Percentiles rank a stretch among this genome's conserved stretches.
phyloP scores from a whole-genome alignment of 1,140 invertebrate species.

The Plodia interpunctella region DNA sequence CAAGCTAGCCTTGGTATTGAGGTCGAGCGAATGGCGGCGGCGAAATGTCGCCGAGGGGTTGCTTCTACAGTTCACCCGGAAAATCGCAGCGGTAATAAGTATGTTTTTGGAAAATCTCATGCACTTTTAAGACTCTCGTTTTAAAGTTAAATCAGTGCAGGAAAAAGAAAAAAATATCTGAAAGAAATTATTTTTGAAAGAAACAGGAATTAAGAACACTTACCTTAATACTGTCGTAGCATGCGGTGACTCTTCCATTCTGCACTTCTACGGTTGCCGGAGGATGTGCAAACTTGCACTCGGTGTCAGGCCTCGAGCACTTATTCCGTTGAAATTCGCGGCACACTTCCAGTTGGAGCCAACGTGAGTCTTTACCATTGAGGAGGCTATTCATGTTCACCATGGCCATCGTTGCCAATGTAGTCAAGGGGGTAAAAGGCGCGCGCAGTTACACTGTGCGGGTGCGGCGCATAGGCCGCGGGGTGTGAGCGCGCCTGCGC shows the following conservation, averaged over 20 bases:
- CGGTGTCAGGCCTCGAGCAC: conserved; percentile 98
- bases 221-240: conserved; percentile 99
- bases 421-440: conserved; percentile 38
- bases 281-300: conserved; percentile 99
- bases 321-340: conserved; percentile 99
- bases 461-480: conserved; percentile 69
- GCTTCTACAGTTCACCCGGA: conserved; percentile 34
- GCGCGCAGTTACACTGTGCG: conserved; percentile 61
- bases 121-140: neutral
- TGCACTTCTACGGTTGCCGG: conserved; percentile 99
- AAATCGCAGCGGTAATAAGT: conserved; percentile 31
- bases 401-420: conserved; percentile 86
- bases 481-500: conserved; percentile 57
- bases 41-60: conserved; percentile 51
- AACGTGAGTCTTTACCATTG: conserved; percentile 99
- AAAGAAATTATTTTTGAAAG: neutral
- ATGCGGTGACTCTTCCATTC: conserved; percentile 99
- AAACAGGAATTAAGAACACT: conserved; percentile 50
- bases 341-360: conserved; percentile 99
- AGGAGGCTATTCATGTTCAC: conserved; percentile 98
- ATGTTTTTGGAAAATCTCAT: conserved; percentile 12
- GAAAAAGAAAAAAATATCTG: neutral
- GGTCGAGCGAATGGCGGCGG: conserved; percentile 58
- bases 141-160: too few species aligned
- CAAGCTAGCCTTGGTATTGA: conserved; percentile 66